Percentiles rank a stretch among this genome's conserved stretches.
Evolutionary conservation across 2,113 vertebrate genomes (phyloP).

Genomic region (Candoia aspera): DNA sequence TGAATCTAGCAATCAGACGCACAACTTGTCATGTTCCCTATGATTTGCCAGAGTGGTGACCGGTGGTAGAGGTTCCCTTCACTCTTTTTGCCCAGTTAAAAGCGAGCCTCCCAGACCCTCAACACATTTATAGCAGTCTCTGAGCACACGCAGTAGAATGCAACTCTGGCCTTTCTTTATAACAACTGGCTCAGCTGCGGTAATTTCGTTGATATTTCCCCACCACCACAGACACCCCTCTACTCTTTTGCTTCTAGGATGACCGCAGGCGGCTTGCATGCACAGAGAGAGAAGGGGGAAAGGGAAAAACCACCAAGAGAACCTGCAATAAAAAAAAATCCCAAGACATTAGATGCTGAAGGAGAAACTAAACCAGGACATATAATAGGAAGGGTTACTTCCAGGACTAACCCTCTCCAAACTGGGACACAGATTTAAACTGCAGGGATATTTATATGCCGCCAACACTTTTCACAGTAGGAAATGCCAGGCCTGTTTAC

Average conservation of each 20-base stretch:
- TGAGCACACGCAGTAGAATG: background rate
- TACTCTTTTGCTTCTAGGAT: background rate
- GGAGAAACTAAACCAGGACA: slow-evolving; percentile 57
- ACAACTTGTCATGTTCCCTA: too few species aligned
- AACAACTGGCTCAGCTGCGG: background rate
- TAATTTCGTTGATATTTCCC: background rate
- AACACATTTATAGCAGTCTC: background rate
- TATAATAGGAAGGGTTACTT: slow-evolving; percentile 45
- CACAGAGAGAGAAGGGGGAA: background rate
- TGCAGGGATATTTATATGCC: background rate
- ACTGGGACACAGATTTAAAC: slow-evolving; percentile 6
- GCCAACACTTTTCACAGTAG: background rate
- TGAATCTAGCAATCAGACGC: too few species aligned
- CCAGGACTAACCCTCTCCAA: slow-evolving; percentile 27
- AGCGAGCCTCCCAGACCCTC: background rate
- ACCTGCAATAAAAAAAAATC: slow-evolving; percentile 60
- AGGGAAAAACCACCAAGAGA: slow-evolving; percentile 53
- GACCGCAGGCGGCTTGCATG: background rate
- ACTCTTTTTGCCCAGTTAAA: background rate
- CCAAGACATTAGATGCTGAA: slow-evolving; percentile 50
- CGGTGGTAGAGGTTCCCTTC: background rate
- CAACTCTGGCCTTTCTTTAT: too few species aligned
- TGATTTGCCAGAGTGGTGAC: background rate
- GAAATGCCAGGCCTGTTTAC: background rate
- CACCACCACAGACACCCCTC: background rate